A percentile compares a stretch with the other conserved stretches of the same genome.
These are phyloP conservation scores for Neotoxoptera formosana DNA, from an alignment of 1,140 invertebrate species.

Conservation along the genomic window DNA sequence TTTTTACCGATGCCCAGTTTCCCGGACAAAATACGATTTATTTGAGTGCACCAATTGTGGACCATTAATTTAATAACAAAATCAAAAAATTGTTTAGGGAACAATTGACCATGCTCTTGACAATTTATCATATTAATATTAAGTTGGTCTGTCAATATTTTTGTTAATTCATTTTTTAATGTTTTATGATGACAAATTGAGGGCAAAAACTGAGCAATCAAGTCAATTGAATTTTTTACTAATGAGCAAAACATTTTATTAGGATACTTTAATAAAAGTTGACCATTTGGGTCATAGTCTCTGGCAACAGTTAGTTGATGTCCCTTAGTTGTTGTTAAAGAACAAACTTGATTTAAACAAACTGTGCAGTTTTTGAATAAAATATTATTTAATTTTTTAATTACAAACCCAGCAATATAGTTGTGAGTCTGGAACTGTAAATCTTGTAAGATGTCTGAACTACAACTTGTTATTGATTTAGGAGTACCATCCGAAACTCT, in stretches of 20 bases:
- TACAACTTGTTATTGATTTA: not conserved
- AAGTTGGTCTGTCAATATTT: not conserved
- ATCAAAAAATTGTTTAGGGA: not conserved
- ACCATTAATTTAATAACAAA: not conserved
- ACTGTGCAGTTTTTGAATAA: not conserved
- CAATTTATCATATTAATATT: not conserved
- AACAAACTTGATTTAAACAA: not conserved
- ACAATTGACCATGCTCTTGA: not conserved
- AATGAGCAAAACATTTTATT: not conserved
- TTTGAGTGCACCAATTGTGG: not conserved
- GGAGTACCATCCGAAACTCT: not conserved
- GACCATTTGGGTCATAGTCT: not conserved
- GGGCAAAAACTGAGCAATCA: not conserved
- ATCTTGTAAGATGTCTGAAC: not conserved
- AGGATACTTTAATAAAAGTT: not conserved
- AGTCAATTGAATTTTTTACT: not conserved
- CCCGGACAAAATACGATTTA: not conserved
- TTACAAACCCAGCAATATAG: not conserved
- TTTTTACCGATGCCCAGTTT: not conserved
- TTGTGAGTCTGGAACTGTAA: not conserved
- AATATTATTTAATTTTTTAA: not conserved
- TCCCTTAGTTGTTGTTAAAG: not conserved
- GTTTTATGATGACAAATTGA: not conserved
- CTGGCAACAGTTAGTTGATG: not conserved
- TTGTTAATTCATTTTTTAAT: too few species aligned